Conservation (phyloP, 2,797 vertebrate genomes). For the Silurus aristotelis region DNA sequence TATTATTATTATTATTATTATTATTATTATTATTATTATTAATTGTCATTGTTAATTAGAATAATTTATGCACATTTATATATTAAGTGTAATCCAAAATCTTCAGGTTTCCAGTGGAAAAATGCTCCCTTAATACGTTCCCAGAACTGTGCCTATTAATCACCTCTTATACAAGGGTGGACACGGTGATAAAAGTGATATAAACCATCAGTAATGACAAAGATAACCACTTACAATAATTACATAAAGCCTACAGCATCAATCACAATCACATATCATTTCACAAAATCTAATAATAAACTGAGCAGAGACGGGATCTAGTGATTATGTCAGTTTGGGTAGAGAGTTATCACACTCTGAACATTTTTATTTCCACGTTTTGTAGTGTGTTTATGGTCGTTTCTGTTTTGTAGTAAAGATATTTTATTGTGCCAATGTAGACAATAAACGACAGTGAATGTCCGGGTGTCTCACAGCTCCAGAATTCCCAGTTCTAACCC, state of each 20-base stretch:
- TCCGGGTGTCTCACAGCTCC: background rate
- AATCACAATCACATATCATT: constrained; percentile 78
- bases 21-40: too few relatives aligned
- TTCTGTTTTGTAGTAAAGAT: constrained; percentile 11
- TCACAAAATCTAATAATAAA: constrained; percentile 69
- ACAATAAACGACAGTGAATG: background rate
- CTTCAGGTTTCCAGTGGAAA: background rate
- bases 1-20: background rate
- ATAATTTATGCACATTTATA: background rate
- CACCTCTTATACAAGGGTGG: constrained; percentile 69
- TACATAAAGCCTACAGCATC: constrained; percentile 73
- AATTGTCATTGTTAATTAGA: background rate
- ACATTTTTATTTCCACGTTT: constrained; percentile 19
- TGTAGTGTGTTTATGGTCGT: constrained; percentile 3
- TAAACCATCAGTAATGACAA: constrained; percentile 73
- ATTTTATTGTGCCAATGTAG: background rate
- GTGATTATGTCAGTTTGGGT: constrained; percentile 28
- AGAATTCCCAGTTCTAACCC: background rate
- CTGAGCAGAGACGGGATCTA: constrained; percentile 45
- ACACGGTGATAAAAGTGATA: constrained; percentile 67
- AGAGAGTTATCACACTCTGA: constrained; percentile 16
- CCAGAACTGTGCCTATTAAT: constrained; percentile 71
- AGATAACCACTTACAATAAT: constrained; percentile 79
- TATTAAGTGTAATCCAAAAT: background rate
- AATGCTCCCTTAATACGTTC: constrained; percentile 57